Evolutionary conservation across 2,797 vertebrate genomes (phyloP).

Genomic region (Tragelaphus oryx): DNA sequence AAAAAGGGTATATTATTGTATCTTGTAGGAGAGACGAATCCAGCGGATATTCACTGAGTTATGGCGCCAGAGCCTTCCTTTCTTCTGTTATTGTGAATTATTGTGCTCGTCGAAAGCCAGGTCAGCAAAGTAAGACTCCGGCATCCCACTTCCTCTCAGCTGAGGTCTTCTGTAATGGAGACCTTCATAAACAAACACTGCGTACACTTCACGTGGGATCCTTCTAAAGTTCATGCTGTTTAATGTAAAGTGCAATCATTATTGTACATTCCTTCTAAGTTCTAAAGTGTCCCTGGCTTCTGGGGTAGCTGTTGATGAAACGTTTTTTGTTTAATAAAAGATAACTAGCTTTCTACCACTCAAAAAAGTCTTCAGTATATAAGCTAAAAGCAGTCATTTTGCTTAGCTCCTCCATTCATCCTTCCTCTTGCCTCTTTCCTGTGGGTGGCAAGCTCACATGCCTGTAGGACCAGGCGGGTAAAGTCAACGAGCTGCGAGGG

Average conservation of each 20-base stretch:
- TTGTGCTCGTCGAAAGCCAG: not conserved
- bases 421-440: not conserved
- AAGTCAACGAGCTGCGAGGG: not conserved
- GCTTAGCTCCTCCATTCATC: not conserved
- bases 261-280: not conserved
- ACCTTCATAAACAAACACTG: not conserved
- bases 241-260: not conserved
- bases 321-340: slow-evolving; percentile 6
- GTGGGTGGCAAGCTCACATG: not conserved
- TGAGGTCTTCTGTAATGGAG: not conserved
- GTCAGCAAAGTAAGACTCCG: not conserved
- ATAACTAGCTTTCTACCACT: not conserved
- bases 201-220: not conserved
- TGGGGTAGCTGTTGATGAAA: not conserved
- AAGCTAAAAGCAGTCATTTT: not conserved
- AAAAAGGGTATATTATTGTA: slow-evolving; percentile 32
- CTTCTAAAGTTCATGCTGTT: not conserved
- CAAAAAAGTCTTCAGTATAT: not conserved
- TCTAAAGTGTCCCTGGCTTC: not conserved
- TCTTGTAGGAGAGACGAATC: slow-evolving; percentile 37
- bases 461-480: not conserved
- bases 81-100: slow-evolving; percentile 37
- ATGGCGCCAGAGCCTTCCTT: slow-evolving; percentile 49
- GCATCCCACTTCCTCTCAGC: not conserved
- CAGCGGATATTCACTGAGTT: slow-evolving; percentile 22